Evolutionary conservation across 2,113 vertebrate species (phyloP).

Genomic region (Panthera uncia): DNA sequence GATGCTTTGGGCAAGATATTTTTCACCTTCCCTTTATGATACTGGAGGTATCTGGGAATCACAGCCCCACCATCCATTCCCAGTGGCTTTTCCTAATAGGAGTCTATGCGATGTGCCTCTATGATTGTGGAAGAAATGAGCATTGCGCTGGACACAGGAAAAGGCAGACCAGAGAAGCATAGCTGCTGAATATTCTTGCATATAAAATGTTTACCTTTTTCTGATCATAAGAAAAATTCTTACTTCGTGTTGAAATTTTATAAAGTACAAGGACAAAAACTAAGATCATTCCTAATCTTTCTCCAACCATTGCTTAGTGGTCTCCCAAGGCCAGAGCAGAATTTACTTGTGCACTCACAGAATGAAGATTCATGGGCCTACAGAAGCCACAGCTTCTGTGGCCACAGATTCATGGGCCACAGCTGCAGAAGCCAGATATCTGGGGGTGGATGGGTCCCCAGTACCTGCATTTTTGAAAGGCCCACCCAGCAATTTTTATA

Average conservation of each 20-base stretch:
- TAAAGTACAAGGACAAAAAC: background rate
- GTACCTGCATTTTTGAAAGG: background rate
- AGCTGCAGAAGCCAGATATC: background rate
- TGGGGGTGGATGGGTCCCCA: background rate
- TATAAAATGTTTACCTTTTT: background rate
- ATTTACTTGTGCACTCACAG: no score
- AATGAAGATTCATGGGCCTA: background rate
- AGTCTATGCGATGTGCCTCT: background rate
- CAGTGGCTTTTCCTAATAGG: constrained; percentile 16
- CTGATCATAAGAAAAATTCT: background rate
- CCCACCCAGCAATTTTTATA: background rate
- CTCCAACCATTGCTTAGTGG: background rate
- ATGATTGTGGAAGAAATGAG: background rate
- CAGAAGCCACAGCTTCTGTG: no score
- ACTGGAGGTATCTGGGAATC: background rate
- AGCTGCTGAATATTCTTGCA: background rate
- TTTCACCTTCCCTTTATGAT: constrained; percentile 36
- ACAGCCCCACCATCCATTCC: background rate
- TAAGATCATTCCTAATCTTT: background rate
- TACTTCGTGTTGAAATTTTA: background rate
- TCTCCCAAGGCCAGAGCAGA: background rate
- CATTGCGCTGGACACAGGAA: rapidly evolving
- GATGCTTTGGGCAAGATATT: constrained; percentile 38
- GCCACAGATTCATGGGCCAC: no score
- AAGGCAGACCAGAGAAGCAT: background rate